Conservation (phyloP, 2,888 invertebrate genomes). For the Stenchaetothrips biformis region DNA sequence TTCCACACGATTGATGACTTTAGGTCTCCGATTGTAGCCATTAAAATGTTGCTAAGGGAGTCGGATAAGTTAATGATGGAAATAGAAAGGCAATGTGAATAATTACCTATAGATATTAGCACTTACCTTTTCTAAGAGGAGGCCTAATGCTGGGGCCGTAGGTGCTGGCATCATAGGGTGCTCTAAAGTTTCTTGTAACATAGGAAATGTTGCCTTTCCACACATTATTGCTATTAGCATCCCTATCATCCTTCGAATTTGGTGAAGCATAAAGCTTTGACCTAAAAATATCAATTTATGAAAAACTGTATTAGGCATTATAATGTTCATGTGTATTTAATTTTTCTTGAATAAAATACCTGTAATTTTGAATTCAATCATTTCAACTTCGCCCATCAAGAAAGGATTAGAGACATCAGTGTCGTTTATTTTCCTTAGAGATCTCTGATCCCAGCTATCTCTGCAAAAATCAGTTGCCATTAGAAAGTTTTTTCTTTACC, state of each 20-base stretch:
- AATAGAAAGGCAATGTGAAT: background rate
- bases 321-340: background rate
- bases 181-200: background rate
- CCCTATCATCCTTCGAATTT: background rate
- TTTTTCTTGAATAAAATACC: background rate
- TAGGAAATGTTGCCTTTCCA: background rate
- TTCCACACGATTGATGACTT: background rate
- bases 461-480: background rate
- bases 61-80: background rate
- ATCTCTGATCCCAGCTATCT: background rate
- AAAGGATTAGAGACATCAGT: background rate
- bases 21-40: background rate
- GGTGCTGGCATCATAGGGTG: background rate
- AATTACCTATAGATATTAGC: background rate
- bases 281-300: background rate
- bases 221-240: background rate
- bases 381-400: background rate
- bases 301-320: background rate
- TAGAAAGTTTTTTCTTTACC: background rate
- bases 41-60: background rate
- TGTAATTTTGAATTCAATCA: background rate
- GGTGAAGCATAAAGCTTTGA: constrained; percentile 4
- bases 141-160: background rate
- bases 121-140: background rate
- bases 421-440: background rate